Conservation (phyloP, 64 coral and sea anemone species). For the Actinia equina region DNA sequence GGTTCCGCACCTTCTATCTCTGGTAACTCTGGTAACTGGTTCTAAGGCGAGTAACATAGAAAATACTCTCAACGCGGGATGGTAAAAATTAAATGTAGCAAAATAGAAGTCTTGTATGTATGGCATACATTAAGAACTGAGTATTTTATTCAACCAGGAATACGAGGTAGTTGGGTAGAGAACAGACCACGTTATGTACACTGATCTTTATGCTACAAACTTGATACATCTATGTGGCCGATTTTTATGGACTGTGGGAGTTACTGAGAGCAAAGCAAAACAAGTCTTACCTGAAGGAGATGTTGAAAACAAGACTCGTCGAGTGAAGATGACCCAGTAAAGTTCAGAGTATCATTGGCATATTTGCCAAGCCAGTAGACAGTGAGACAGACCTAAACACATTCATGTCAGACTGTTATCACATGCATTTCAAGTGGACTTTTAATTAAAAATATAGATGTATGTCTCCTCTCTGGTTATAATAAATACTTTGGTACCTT, state of each 20-base stretch:
- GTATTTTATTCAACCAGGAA: not conserved
- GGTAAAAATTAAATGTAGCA: too few relatives aligned
- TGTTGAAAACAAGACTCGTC: conserved; percentile 6
- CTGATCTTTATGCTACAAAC: too few relatives aligned
- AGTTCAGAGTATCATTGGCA: conserved; percentile 9
- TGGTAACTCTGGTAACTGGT: not conserved
- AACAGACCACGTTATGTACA: not conserved
- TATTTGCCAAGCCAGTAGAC: conserved; percentile 26
- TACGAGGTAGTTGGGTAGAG: not conserved
- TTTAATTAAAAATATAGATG: not conserved
- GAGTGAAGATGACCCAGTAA: not conserved
- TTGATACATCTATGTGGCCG: too few relatives aligned
- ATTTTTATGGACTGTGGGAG: too few relatives aligned
- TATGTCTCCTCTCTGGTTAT: not conserved
- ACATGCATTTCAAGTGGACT: not conserved
- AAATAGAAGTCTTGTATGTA: too few relatives aligned
- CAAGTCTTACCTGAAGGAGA: not conserved
- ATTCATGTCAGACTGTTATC: not conserved
- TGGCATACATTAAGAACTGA: not conserved
- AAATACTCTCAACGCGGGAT: not conserved
- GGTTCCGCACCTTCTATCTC: not conserved
- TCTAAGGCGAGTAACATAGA: not conserved
- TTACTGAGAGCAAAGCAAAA: not conserved
- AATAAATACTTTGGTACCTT: too few relatives aligned
- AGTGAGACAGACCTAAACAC: conserved; percentile 5